Evolutionary conservation across 2,888 invertebrate genomes (phyloP).

Genomic region (Listrodromus nycthemerus): DNA sequence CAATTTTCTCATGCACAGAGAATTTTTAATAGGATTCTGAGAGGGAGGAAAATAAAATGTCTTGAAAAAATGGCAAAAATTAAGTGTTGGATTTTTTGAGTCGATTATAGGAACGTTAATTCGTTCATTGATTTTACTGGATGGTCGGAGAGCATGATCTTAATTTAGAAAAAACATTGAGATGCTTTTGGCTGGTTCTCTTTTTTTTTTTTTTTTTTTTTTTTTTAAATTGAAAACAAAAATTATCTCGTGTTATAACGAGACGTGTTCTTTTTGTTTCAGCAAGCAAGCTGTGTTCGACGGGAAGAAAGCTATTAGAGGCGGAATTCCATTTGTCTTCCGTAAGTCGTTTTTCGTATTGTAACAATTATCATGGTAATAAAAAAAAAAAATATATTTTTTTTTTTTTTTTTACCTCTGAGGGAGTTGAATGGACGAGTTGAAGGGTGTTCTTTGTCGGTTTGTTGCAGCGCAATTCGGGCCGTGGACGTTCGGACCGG

Average conservation of each 20-base stretch:
- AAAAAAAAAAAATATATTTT: background rate
- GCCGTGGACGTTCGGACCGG: slow-evolving; percentile 97
- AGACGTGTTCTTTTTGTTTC: slow-evolving; percentile 82
- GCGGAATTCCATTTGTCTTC: slow-evolving; percentile 98
- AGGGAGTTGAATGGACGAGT: slow-evolving; percentile 11
- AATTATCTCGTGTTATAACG: slow-evolving; percentile 48
- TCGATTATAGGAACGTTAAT: no score
- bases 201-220: no score
- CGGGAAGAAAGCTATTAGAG: slow-evolving; percentile 97
- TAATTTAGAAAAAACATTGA: no score
- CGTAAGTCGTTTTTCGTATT: slow-evolving; percentile 89
- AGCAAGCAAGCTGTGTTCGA: slow-evolving; percentile 98
- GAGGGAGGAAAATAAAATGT: no score
- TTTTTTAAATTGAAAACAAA: background rate
- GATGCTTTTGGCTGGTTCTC: no score
- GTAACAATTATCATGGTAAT: slow-evolving; percentile 47
- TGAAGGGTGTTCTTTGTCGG: slow-evolving; percentile 3
- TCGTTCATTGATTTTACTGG: no score
- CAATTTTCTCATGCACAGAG: background rate
- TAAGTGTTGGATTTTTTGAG: no score
- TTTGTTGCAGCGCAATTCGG: slow-evolving; percentile 94
- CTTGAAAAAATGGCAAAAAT: no score
- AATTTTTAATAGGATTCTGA: background rate
- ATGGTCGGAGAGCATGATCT: no score
- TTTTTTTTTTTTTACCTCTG: background rate